Evolutionary conservation across 1,140 invertebrate genomes (phyloP).

Genomic region (Cotesia chilonis): DNA sequence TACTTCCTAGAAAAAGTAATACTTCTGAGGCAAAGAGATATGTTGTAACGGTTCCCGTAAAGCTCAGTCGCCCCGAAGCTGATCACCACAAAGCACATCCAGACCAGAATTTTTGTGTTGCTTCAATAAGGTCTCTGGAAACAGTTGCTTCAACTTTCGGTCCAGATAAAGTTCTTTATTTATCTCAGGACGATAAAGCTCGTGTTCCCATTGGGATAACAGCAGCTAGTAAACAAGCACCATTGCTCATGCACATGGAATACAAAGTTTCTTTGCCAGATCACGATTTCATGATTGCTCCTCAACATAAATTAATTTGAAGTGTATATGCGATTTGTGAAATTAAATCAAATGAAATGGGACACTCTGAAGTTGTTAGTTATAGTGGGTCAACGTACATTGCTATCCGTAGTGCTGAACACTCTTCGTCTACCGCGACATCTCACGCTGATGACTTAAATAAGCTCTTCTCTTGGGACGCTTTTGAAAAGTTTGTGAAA

Average conservation of each 20-base stretch:
- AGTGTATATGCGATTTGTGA: slow-evolving; percentile 49
- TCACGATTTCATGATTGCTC: slow-evolving; percentile 51
- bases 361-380: slow-evolving; percentile 46
- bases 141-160: no score
- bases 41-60: no score
- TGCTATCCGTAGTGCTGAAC: slow-evolving; percentile 55
- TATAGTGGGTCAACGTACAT: slow-evolving; percentile 61
- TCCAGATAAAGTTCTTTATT: no score
- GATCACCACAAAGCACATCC: no score
- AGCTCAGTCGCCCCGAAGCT: no score
- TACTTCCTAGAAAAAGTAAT: no score
- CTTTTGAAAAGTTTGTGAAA: slow-evolving; percentile 37
- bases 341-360: slow-evolving; percentile 45
- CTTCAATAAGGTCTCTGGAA: no score
- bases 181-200: no score
- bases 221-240: no score
- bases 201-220: no score
- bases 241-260: slow-evolving; percentile 54
- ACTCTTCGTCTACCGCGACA: slow-evolving; percentile 51
- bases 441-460: slow-evolving; percentile 55
- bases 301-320: slow-evolving; percentile 53
- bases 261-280: slow-evolving; percentile 50
- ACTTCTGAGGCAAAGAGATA: no score
- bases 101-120: no score
- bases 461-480: slow-evolving; percentile 41